Evolutionary conservation across 2,888 invertebrate genomes (phyloP), one percentile per base, ranked within the genome.

Genomic region (Acanthoscelides obtectus): DNA sequence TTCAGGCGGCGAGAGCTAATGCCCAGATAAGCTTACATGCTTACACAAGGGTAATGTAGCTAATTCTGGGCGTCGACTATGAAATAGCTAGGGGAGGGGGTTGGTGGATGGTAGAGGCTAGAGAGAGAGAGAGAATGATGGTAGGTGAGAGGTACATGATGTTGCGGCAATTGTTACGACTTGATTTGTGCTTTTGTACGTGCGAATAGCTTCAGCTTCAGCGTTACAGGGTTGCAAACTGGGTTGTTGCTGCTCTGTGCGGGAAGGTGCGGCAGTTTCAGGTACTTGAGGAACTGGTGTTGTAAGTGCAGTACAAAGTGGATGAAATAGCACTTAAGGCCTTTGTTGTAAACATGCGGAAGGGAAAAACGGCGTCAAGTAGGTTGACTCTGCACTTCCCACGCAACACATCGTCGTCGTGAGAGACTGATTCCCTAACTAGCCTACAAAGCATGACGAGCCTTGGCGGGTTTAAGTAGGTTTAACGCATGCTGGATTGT

Each of bases 11-110:
- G 45, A 45, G 17, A 45, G 45, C 45, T 45, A 45, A 45, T 45
- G 45, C 45, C 45, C 45, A 45, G 45, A 45, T 45, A 45, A 45
- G 45, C 45, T 45, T 45, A 45, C 45, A 20, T 64, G 66, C 27
- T 66, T 70, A 64, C 25, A 27, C 25, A 66, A 69, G 64, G 67
- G 70, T 67, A 73, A 72, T 74, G 72, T 72, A 77, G 67, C 22
- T 22, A 22, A 22, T 22, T 22, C 67, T 22, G 22, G 66, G 66
- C 66, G 66, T 22, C 22, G 67, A 22, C 22, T n/a, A 20, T 12
- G 21, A 64, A 64, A 64, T 20, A 4, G 67, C 19, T 20, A 4
- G 0, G 22, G 67, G 21, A 22, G 67, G n/a, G 20, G 22, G 22
- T 0, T 4, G 67, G 67, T 64, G 65, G 67, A n/a, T 19, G 67